These are phyloP conservation scores for Euura lappo DNA, from an alignment of 1,140 invertebrate genomes.

Conservation along the genomic window DNA sequence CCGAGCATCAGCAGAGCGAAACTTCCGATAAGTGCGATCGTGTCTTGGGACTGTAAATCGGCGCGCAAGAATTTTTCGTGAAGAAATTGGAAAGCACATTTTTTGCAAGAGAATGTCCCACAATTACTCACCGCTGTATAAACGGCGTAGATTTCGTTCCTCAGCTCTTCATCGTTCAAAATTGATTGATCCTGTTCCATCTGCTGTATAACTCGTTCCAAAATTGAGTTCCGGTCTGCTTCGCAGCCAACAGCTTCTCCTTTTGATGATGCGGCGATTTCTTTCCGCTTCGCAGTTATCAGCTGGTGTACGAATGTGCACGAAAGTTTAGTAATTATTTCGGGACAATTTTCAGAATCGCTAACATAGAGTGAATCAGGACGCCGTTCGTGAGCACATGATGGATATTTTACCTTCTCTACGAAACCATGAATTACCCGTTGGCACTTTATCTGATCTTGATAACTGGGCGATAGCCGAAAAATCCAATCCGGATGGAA, in stretches of 20 bases:
- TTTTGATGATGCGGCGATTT: slow-evolving; percentile 21
- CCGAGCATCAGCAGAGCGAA: slow-evolving; percentile 61
- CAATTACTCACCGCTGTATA: slow-evolving; percentile 48
- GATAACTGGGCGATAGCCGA: slow-evolving; percentile 56
- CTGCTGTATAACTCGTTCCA: slow-evolving; percentile 31
- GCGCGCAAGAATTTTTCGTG: background rate
- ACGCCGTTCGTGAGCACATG: background rate
- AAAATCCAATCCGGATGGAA: slow-evolving; percentile 63
- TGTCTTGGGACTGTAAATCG: slow-evolving; percentile 75
- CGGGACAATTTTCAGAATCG: too few relatives aligned
- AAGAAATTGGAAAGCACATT: background rate
- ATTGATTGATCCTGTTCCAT: slow-evolving; percentile 32
- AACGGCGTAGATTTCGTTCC: slow-evolving; percentile 52
- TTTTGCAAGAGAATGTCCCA: too few relatives aligned
- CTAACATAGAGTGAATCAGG: background rate
- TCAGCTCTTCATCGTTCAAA: slow-evolving; percentile 40
- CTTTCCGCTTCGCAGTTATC: slow-evolving; percentile 59
- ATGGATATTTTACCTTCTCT: slow-evolving; percentile 55
- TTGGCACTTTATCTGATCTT: slow-evolving; percentile 53
- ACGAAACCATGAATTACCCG: slow-evolving; percentile 64
- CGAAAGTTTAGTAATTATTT: too few relatives aligned
- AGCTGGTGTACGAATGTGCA: slow-evolving; percentile 34
- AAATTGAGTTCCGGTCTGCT: slow-evolving; percentile 19
- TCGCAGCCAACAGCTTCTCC: slow-evolving; percentile 12
- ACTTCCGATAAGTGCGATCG: slow-evolving; percentile 59